Evolutionary conservation across 2,888 invertebrate genomes (phyloP), one percentile per base, ranked within the genome.

Genomic region (Zaprionus bogoriensis): DNA sequence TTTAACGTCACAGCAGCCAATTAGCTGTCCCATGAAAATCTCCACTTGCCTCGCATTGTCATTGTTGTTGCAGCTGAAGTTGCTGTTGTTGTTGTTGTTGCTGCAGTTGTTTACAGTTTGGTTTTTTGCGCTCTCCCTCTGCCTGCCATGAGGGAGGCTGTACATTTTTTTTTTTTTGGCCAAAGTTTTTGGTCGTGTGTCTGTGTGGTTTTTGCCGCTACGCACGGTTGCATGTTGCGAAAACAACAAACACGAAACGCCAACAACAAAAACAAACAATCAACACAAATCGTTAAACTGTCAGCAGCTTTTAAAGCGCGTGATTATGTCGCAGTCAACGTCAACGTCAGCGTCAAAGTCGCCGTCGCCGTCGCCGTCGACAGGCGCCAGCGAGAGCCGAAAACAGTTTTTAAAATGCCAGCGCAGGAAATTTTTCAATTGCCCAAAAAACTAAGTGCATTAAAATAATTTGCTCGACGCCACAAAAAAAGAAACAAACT

Each of bases 241-340:
- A 75, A 77, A 67, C 54, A 75, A 62, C 60, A 51, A 51, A 45
- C 42, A 45, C 46, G 61, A 42, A 67, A 57, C 45, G 65, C 44
- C 45, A 65, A 64, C 52, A 41, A 41, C 52, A 67, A 52, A 78
- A 77, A 77, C 82, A 84, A 87, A 83, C 86, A 79, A 88, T 85
- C 77, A 83, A 78, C 81, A 87, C 89, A 88, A 88, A 88, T 89
- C 88, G 88, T 87, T 88, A 82, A 89, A 85, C 85, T 88, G 88
- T 88, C 88, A 89, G 75, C 83, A 77, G 78, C 84, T 79, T 75
- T 89, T 86, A 87, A 83, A 86, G 82, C 82, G 87, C 82, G 85
- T 81, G 80, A 81, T 81, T 81, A 81, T 81, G 80, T 81, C 80
- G 78, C 59, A 77, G 77, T 74, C 70, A 54, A 59, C 66, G 60